phyloP scores from a whole-genome alignment of 2,113 vertebrate species.

The Embiotoca jacksoni region DNA sequence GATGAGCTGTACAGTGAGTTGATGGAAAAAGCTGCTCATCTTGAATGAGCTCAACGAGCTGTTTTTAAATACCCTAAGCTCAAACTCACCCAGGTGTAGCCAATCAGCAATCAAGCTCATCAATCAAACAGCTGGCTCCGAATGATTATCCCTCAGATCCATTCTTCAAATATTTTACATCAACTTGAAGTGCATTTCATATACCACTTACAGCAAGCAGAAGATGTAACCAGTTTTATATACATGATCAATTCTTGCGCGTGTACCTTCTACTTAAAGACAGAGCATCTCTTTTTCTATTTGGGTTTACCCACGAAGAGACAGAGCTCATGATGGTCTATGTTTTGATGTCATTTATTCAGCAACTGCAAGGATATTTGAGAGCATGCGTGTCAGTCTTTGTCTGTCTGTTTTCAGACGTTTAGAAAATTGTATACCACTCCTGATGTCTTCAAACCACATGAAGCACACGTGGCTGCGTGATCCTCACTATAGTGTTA shows the following conservation, averaged over 20 bases:
- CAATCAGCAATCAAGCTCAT: conserved; percentile 56
- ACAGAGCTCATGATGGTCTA: background rate
- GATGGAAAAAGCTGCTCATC: background rate
- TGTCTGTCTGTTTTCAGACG: conserved; percentile 30
- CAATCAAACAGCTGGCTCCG: conserved; percentile 20
- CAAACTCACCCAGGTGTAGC: conserved; percentile 45
- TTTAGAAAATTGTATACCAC: conserved; percentile 40
- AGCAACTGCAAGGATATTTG: conserved; percentile 7
- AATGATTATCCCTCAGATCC: background rate
- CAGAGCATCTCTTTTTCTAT: too few relatives aligned
- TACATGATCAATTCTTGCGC: too few relatives aligned
- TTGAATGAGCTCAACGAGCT: background rate
- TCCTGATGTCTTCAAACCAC: conserved; percentile 49
- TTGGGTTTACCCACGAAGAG: too few relatives aligned
- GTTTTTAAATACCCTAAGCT: conserved; percentile 38
- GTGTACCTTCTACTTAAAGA: background rate
- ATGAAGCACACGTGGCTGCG: conserved; percentile 50
- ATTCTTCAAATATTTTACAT: background rate
- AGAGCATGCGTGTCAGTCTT: background rate
- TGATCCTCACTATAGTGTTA: conserved; percentile 44
- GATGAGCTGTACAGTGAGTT: background rate
- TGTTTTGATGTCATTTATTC: background rate
- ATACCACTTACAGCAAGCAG: background rate
- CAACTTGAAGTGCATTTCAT: background rate
- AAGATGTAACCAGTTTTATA: background rate